These are phyloP conservation scores for Adoxophyes honmai DNA, from an alignment of 1,140 invertebrate genomes.

Conservation along the genomic window DNA sequence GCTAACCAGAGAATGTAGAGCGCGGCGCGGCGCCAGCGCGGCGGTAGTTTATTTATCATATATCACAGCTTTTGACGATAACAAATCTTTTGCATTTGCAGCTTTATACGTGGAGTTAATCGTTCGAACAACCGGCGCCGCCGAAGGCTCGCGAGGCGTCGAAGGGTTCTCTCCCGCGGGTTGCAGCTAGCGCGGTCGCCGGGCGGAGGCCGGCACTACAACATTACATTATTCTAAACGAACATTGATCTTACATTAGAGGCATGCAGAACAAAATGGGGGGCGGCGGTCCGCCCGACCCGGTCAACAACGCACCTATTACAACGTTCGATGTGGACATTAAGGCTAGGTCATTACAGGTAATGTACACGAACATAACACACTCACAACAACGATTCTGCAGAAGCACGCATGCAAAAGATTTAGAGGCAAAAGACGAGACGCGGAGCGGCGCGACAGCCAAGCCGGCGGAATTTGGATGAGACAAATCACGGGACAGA, in stretches of 20 bases:
- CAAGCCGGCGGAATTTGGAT: constrained; percentile 71
- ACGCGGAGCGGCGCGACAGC: constrained; percentile 21
- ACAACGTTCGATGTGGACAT: constrained; percentile 69
- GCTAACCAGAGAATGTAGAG: constrained; percentile 30
- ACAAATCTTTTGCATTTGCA: constrained; percentile 76
- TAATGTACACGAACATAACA: constrained; percentile 61
- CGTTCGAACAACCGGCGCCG: constrained; percentile 59
- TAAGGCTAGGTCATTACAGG: constrained; percentile 69
- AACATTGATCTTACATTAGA: constrained; percentile 52
- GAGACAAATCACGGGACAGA: constrained; percentile 57
- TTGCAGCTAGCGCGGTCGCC: too few species aligned
- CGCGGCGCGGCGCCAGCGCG: constrained; percentile 46
- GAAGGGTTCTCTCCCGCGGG: constrained; percentile 64
- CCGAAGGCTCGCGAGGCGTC: constrained; percentile 18
- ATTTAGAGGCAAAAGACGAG: constrained; percentile 67
- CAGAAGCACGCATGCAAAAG: constrained; percentile 75
- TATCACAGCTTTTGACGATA: constrained; percentile 77
- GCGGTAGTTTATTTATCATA: constrained; percentile 68
- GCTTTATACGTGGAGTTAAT: constrained; percentile 66
- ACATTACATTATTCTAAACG: constrained; percentile 51
- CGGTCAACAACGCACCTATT: constrained; percentile 41
- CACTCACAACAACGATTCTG: constrained; percentile 60
- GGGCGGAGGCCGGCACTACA: too few species aligned
- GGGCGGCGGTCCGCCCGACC: constrained; percentile 27
- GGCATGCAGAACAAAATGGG: constrained; percentile 64